phyloP scores from a whole-genome alignment of 2,888 invertebrate genomes.

The Eupithecia pulchellata region DNA sequence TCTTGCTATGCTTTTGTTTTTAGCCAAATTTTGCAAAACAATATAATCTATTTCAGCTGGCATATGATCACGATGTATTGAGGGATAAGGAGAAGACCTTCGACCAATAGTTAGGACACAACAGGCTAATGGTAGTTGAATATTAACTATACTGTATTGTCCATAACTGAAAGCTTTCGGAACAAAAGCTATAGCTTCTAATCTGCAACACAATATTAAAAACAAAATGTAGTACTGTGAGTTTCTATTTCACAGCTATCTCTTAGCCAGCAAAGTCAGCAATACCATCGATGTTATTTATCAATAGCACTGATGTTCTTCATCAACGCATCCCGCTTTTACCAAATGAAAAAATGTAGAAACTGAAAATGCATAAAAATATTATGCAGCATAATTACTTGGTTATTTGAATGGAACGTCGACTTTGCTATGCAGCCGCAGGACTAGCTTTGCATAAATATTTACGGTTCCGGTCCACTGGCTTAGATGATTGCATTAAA shows the following conservation, averaged over 20 bases:
- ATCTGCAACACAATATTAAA: background rate
- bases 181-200: background rate
- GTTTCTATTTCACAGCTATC: background rate
- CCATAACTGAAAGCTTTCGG: background rate
- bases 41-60: background rate
- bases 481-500: conserved; percentile 72
- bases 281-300: background rate
- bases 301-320: background rate
- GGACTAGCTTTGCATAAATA: conserved; percentile 67
- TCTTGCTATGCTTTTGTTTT: background rate
- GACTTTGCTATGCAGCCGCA: conserved; percentile 48
- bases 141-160: background rate
- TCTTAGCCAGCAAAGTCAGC: background rate
- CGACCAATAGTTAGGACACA: background rate
- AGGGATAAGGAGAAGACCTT: background rate
- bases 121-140: background rate
- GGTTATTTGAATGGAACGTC: conserved; percentile 48
- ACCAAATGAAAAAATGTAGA: conserved; percentile 26
- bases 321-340: background rate
- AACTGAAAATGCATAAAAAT: conserved; percentile 37
- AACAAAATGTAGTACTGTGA: background rate
- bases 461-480: conserved; percentile 70
- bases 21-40: background rate
- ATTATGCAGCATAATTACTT: conserved; percentile 44
- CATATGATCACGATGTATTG: background rate